Base-by-base conservation (phyloP, 2,113 vertebrate species). In the Platanista minor region DNA sequence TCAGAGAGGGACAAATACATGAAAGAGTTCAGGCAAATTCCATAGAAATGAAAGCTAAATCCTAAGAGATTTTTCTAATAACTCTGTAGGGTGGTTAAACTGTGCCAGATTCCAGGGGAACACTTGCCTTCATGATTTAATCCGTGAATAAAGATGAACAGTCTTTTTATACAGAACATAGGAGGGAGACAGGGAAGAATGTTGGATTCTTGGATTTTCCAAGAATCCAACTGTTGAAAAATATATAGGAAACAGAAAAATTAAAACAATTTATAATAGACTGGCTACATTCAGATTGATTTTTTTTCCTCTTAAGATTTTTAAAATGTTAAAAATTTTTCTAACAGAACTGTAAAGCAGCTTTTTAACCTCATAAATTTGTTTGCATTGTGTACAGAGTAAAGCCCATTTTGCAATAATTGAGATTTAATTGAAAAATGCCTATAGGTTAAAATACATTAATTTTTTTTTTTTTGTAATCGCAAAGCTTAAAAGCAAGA, bases 21-120 rank as follows among this genome's bases (percentile, higher is more conserved):
- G 90, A 97, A 95, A 96, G 86, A 97, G 74, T 94, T 97, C 57
- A 54, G 66, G 77, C 33, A 59, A 89, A 97, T 97, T 98, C 96
- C 90, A 93, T 72, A 96, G 93, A 97, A 93, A 98, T 85, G 97
- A 95, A 98, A 82, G 7, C 61, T 85, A 96, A 98, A 97, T 93
- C 87, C 94, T 91, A 82, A 81, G 87, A 93, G 97, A 95, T 92
- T 96, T 97, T 98, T 91, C 72, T 95, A 85, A 86, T 97, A 98
- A 96, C 97, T 97, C 95, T 62, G 92, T 31, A 95, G 97, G 97
- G 87, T 95, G 33, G 83, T 94, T 39, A 36, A 90, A 86, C 66
- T 84, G 72, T 98, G 97, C 97, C 96, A 98, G 93, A 57, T 96
- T 95, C 97, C 96, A 97, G 81, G 92, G 92, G 62, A 91, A 41